phyloP scores from a whole-genome alignment of 2,113 vertebrate genomes.

The Varanus salvator region DNA sequence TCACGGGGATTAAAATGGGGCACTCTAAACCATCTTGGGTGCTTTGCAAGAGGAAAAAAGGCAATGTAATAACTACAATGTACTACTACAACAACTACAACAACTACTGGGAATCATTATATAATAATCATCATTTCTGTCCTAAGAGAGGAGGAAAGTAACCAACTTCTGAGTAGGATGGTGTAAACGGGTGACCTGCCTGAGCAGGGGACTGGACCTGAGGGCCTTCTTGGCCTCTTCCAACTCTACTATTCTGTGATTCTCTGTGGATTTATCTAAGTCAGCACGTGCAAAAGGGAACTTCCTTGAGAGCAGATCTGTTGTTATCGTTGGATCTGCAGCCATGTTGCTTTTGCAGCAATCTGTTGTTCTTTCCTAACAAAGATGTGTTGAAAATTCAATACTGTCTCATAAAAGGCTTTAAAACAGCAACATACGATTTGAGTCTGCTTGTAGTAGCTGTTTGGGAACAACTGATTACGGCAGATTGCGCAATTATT shows the following conservation, averaged over 20 bases:
- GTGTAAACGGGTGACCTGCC: too few relatives aligned
- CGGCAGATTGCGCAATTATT: constrained; percentile 65
- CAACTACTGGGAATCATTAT: too few relatives aligned
- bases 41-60: too few relatives aligned
- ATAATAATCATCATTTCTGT: too few relatives aligned
- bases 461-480: constrained; percentile 71
- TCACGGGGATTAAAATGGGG: too few relatives aligned
- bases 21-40: too few relatives aligned
- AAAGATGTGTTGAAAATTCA: constrained; percentile 38
- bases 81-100: too few relatives aligned
- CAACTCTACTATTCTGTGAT: too few relatives aligned
- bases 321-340: constrained; percentile 23
- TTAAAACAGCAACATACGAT: constrained; percentile 40
- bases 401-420: not conserved
- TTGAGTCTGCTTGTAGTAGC: constrained; percentile 49
- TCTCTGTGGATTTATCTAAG: not conserved
- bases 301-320: not conserved
- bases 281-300: not conserved
- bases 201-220: too few relatives aligned
- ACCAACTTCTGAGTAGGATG: too few relatives aligned
- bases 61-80: too few relatives aligned
- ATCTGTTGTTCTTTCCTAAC: constrained; percentile 30
- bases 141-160: not conserved
- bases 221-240: too few relatives aligned
- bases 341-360: constrained; percentile 19